Evolutionary conservation across 1,140 invertebrate species (phyloP).

Genomic region (Ctenoplectra terminalis): DNA sequence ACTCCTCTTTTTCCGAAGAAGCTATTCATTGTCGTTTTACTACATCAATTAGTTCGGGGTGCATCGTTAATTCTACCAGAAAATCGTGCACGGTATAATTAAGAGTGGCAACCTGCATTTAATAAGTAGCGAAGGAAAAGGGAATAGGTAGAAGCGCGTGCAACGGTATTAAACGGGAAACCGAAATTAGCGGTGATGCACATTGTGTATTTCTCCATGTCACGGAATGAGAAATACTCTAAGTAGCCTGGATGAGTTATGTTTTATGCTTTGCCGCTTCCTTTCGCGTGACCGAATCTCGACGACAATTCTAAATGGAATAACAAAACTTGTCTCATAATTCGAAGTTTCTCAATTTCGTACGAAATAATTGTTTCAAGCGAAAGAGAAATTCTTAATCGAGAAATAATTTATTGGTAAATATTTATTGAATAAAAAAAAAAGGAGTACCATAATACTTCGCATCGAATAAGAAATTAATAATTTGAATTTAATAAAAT

Average conservation of each 20-base stretch:
- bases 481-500: no score
- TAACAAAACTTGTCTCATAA: background rate
- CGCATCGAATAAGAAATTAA: no score
- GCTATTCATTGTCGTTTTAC: background rate
- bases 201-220: background rate
- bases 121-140: constrained; percentile 3
- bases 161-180: constrained; percentile 13
- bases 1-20: background rate
- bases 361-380: background rate
- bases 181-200: background rate
- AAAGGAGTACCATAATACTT: no score
- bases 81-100: constrained; percentile 3
- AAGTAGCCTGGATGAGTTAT: background rate
- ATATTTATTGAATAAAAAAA: no score
- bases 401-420: no score
- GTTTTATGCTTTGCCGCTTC: background rate
- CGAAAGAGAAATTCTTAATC: background rate
- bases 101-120: constrained; percentile 31
- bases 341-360: background rate
- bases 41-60: background rate
- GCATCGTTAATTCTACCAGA: constrained; percentile 11
- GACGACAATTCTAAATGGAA: background rate
- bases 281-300: background rate
- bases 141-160: background rate
- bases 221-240: background rate